A percentile compares a stretch with the other conserved stretches of the same genome.
Evolutionary conservation across 2,888 invertebrate species (phyloP).

Genomic region (Pheosia gnoma): DNA sequence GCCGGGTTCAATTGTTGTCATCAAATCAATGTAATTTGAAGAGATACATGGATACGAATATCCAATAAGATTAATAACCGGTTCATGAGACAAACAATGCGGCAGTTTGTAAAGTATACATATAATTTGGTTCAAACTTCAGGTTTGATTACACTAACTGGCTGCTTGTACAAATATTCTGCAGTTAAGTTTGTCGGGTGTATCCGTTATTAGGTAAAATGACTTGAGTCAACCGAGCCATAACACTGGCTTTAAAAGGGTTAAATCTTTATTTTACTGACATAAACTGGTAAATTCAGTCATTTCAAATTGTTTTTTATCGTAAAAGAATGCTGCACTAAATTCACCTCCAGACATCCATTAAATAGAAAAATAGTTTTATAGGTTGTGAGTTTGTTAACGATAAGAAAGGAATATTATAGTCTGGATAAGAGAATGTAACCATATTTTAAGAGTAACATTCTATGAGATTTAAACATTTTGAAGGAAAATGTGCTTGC

Average conservation of each 20-base stretch:
- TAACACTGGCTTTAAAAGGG: conserved; percentile 7
- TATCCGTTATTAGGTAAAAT: not conserved
- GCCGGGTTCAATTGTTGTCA: not conserved
- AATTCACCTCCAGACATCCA: not conserved
- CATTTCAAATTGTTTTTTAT: not conserved
- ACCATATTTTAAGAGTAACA: not conserved
- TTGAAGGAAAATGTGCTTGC: not conserved
- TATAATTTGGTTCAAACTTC: not conserved
- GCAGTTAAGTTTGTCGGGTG: not conserved
- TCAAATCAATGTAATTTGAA: not conserved
- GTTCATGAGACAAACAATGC: not conserved
- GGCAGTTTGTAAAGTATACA: not conserved
- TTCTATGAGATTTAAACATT: not conserved
- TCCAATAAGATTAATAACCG: not conserved
- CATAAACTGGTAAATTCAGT: not conserved
- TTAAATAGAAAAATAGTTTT: not conserved
- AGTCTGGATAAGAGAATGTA: not conserved
- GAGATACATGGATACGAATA: not conserved
- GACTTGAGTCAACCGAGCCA: conserved; percentile 1
- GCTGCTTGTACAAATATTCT: no score
- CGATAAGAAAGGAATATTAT: not conserved
- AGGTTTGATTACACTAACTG: not conserved
- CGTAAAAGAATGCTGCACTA: not conserved
- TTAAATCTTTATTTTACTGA: not conserved
- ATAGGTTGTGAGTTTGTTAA: not conserved